A percentile compares a stretch with the other conserved stretches of the same genome.
Conservation (phyloP, 2,888 invertebrate species). For the Apodemia zela region DNA sequence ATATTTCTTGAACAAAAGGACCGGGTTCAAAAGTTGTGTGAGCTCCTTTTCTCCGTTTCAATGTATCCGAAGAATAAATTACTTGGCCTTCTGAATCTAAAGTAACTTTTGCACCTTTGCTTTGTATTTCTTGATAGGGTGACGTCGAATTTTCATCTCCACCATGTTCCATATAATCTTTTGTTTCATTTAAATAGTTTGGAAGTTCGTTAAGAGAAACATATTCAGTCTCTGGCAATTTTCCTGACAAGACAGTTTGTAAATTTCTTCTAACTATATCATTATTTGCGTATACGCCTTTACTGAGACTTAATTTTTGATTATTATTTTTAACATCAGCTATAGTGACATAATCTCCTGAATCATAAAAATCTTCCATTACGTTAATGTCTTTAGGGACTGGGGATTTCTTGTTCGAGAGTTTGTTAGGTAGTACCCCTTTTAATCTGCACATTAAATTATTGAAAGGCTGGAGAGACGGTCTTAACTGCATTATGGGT, state of each 20-base stretch:
- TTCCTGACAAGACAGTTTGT: constrained; percentile 80
- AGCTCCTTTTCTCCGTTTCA: constrained; percentile 88
- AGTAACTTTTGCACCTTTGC: constrained; percentile 88
- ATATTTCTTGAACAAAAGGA: constrained; percentile 87
- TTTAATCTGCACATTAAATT: constrained; percentile 87
- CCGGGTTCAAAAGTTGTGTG: constrained; percentile 94
- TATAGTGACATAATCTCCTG: constrained; percentile 92
- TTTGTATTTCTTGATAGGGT: constrained; percentile 65
- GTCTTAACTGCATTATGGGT: constrained; percentile 51
- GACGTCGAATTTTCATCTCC: constrained; percentile 53
- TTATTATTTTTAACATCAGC: constrained; percentile 91
- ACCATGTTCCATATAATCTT: constrained; percentile 63
- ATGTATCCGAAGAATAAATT: constrained; percentile 92
- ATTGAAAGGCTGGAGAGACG: constrained; percentile 82
- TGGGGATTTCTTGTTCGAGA: constrained; percentile 73
- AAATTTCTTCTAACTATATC: constrained; percentile 84
- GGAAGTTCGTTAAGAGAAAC: constrained; percentile 91
- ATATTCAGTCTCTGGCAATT: constrained; percentile 86
- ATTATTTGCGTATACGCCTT: constrained; percentile 82
- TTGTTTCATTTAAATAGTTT: constrained; percentile 64
- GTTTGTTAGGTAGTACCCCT: constrained; percentile 80
- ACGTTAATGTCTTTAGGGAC: constrained; percentile 63
- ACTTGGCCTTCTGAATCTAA: constrained; percentile 93
- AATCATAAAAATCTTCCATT: constrained; percentile 78
- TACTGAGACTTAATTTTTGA: constrained; percentile 75